phyloP scores from a whole-genome alignment of 2,888 invertebrate species.

The Melitaea athalia region DNA sequence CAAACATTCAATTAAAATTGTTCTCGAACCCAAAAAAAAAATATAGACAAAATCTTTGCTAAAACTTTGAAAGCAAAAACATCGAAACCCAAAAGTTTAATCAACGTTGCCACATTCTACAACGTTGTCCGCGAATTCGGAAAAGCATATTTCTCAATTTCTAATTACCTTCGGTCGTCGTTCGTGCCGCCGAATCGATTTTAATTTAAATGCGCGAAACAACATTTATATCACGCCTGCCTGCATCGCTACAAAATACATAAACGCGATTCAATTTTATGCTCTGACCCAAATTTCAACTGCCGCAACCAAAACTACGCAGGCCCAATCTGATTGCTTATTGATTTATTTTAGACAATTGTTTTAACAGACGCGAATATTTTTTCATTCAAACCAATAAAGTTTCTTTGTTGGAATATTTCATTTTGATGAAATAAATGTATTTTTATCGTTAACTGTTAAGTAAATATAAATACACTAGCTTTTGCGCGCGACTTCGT shows the following conservation, averaged over 20 bases:
- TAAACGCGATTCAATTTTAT: slow-evolving; percentile 54
- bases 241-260: slow-evolving; percentile 41
- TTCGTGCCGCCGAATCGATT: slow-evolving; percentile 35
- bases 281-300: slow-evolving; percentile 60
- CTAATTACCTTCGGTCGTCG: slow-evolving; percentile 28
- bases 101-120: background rate
- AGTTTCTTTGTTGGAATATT: background rate
- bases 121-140: slow-evolving; percentile 5
- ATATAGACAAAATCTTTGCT: background rate
- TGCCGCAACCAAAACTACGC: slow-evolving; percentile 61
- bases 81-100: background rate
- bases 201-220: slow-evolving; percentile 35
- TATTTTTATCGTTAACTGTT: background rate
- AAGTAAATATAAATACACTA: background rate
- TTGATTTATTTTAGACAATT: slow-evolving; percentile 62
- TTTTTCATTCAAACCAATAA: slow-evolving; percentile 16
- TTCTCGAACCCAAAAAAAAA: background rate
- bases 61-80: background rate
- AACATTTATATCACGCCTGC: slow-evolving; percentile 23
- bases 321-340: slow-evolving; percentile 64
- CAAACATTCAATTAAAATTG: background rate
- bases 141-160: slow-evolving; percentile 26
- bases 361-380: slow-evolving; percentile 39
- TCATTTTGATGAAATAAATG: slow-evolving; percentile 5
- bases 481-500: no score